Evolutionary conservation across 92 coral and sea anemone species (phyloP), one percentile per base, ranked within the genome.

Genomic region (Ricordea florida): DNA sequence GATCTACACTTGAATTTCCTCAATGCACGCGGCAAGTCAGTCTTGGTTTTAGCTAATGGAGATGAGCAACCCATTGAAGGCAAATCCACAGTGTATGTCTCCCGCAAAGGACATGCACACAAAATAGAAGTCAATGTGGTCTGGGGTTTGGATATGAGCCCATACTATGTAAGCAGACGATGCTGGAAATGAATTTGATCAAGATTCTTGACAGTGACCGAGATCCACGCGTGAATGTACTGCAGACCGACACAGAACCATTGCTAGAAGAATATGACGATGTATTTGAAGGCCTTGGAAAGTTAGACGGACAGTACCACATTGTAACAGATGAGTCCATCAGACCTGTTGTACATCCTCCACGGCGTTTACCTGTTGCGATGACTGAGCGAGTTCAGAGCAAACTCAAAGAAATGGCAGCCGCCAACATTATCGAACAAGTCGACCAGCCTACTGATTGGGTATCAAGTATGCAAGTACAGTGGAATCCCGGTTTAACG

Each of bases 391-490:
- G 18, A 57, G 78, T 79, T n/a, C 44, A 69, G 32, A 41, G 55
- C 33, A 62, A 69, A 46, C 69, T 64, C 23, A 50, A 65, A 6
- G 49, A 77, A 32, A 50, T 77, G 73, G 41, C 25, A 28, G 22
- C 58, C 16, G 65, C 11, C 6, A 22, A 49, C n/a, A 31, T 80
- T 11, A 57, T 80, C 10, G 79, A 35, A 46, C 22, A 63, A 11
- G 67, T 61, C 7, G 18, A 67, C n/a, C 62, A 57, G 9, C 89
- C 84, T 2, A 75, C 78, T 22, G 74, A 76, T 16, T 84, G 89
- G 84, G 73, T 79, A n/a, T 76, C 76, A 24, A 79, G 80, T 10
- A 68, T 76, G 66, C 74, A 62, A 16, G 82, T n/a, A n/a, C n/a
- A n/a, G n/a, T n/a, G n/a, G n/a, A n/a, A n/a, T n/a, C n/a, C n/a